Base-by-base conservation (phyloP, 1,140 invertebrate genomes). In the Lasioglossum baleicum region DNA sequence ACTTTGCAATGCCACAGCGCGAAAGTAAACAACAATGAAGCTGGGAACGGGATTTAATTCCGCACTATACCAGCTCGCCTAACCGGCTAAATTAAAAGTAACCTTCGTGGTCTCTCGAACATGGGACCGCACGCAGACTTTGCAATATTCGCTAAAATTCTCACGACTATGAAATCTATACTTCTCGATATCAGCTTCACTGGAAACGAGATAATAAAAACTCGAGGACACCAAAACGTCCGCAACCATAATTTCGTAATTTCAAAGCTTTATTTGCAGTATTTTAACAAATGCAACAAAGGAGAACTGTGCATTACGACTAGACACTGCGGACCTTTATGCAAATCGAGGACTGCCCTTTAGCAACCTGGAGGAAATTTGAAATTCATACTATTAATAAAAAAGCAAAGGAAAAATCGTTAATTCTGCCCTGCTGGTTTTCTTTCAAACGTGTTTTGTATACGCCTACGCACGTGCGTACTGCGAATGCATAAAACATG, bases 11-110 rank as follows among this genome's bases (percentile, higher is more conserved):
- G 13, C 58, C 2, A n/a, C n/a, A 58, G 7, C 20, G 56, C 2
- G 20, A 22, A 31, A 63, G 60, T 31, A 63, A 63, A 63, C 15
- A 48, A 10, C 44, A 48, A 48, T 13, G 2, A 13, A 31, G 60
- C 11, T 31, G 11, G 3, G 11, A 5, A 63, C 35, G 56, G 7
- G 56, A 58, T 58, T 58, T 58, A 63, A 63, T 26, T 10, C 10
- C 2, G 20, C n/a, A 58, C n/a, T n/a, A 22, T 15, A 5, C 2
- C 61, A 42, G 44, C 31, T 17, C 31, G 48, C 8, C 70, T 71
- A 70, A 70, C 13, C 20, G 17, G 15, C 11, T 42, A 31, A 60
- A 63, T 78, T 71, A 51, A 70, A 77, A 77, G 42, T 61, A 72
- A 65, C 48, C 17, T 64, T n/a, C 20, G 4, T 22, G 10, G n/a